These are phyloP conservation scores for Noctua fimbriata DNA, from an alignment of 2,888 invertebrate genomes.

Conservation along the genomic window DNA sequence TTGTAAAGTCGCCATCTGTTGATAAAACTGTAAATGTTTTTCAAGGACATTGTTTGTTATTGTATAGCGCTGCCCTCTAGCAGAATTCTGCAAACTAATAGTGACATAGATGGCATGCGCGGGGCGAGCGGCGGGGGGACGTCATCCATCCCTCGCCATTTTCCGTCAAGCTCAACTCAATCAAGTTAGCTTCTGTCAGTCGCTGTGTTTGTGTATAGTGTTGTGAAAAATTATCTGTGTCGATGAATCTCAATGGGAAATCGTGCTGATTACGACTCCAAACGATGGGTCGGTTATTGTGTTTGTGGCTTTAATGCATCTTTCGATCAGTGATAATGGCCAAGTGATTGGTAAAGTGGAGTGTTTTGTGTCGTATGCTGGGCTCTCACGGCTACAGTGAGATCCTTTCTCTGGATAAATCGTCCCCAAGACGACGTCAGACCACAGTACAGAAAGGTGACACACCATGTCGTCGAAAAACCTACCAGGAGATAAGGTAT, in stretches of 20 bases:
- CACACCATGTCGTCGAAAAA: conserved; percentile 94
- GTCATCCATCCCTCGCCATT: conserved; percentile 86
- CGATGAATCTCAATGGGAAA: conserved; percentile 90
- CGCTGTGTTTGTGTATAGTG: conserved; percentile 90
- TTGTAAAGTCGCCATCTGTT: conserved; percentile 70
- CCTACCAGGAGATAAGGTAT: conserved; percentile 96
- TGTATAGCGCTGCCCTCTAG: conserved; percentile 79
- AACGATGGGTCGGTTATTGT: conserved; percentile 89
- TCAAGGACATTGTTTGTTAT: conserved; percentile 68
- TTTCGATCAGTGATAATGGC: conserved; percentile 89
- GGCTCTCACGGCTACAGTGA: conserved; percentile 88
- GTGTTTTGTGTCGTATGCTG: conserved; percentile 90
- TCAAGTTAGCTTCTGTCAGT: conserved; percentile 90
- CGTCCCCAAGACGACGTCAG: conserved; percentile 89
- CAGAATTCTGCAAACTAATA: conserved; percentile 54
- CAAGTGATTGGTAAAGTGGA: conserved; percentile 89
- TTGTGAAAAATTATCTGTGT: conserved; percentile 89
- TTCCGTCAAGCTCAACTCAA: conserved; percentile 87
- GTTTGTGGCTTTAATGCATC: conserved; percentile 89
- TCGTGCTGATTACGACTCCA: conserved; percentile 88
- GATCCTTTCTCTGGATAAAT: conserved; percentile 89
- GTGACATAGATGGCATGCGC: conserved; percentile 77
- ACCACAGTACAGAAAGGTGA: conserved; percentile 84
- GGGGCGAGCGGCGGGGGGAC: conserved; percentile 81
- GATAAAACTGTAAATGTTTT: conserved; percentile 28